These are phyloP conservation scores for Zygothrica quintamaculata DNA, from an alignment of 2,888 invertebrate genomes.

Conservation along the genomic window DNA sequence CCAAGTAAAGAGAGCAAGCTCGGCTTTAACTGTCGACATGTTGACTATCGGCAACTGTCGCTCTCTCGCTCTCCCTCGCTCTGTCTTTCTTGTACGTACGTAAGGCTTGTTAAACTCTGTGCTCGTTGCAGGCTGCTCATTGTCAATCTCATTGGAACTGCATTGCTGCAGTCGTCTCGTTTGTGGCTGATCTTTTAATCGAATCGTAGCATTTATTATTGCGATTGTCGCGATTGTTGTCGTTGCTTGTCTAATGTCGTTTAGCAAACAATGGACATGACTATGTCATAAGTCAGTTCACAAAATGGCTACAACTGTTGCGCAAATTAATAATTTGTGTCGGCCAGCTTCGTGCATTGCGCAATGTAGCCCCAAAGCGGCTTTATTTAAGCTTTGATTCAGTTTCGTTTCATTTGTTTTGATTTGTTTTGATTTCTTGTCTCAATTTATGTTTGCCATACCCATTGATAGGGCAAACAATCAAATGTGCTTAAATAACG, in stretches of 20 bases:
- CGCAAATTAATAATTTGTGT: conserved; percentile 74
- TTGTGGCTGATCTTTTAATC: conserved; percentile 77
- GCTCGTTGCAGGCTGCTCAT: conserved; percentile 39
- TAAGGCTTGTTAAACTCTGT: conserved; percentile 30
- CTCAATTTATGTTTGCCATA: conserved; percentile 57
- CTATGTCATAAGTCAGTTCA: conserved; percentile 69
- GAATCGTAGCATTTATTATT: conserved; percentile 80
- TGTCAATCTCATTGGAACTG: conserved; percentile 68
- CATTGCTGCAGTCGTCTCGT: conserved; percentile 41
- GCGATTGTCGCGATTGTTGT: conserved; percentile 64
- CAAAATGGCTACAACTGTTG: conserved; percentile 68
- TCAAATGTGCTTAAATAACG: conserved; percentile 33
- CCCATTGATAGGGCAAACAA: conserved; percentile 45
- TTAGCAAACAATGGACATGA: conserved; percentile 73
- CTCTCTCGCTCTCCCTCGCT: conserved; percentile 14
- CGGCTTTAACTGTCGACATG: conserved; percentile 20
- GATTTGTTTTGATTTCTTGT: conserved; percentile 51
- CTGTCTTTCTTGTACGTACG: too few relatives aligned
- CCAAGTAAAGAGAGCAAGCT: conserved; percentile 26
- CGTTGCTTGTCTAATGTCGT: conserved; percentile 72
- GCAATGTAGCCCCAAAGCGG: conserved; percentile 35
- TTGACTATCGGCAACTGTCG: too few relatives aligned
- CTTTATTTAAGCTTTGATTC: conserved; percentile 30
- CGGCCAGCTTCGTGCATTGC: conserved; percentile 21
- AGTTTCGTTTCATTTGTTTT: conserved; percentile 32